Percentiles rank a stretch among this genome's conserved stretches.
Conservation (phyloP, 2,113 vertebrate genomes). For the Herpetotheres cachinnans region DNA sequence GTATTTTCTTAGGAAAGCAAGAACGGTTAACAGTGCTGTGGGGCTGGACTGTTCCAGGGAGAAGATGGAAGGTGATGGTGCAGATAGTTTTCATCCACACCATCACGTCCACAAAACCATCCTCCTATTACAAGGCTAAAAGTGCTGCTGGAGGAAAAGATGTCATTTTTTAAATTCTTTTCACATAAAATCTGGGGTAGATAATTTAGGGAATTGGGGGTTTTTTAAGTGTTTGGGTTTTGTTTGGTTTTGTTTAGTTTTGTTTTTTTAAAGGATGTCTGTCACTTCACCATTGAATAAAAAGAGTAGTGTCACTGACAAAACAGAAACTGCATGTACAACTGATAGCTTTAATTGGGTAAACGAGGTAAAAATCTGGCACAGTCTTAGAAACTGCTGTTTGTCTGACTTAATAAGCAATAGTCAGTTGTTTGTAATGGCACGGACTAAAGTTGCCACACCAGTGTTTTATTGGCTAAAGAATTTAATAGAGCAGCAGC, state of each 20-base stretch:
- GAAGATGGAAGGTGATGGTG: neutral
- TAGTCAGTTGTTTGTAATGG: neutral
- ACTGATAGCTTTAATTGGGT: conserved; percentile 16
- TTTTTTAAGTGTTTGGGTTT: neutral
- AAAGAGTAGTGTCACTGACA: neutral
- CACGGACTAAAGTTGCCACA: conserved; percentile 49
- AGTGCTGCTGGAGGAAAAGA: neutral
- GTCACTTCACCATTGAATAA: neutral
- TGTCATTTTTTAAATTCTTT: neutral
- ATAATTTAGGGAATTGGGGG: neutral
- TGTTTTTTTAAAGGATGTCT: neutral
- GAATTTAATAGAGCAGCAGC: conserved; percentile 44
- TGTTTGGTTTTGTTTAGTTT: neutral
- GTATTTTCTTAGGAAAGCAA: neutral
- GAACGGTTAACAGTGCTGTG: neutral
- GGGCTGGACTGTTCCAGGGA: neutral
- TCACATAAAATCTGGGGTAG: neutral
- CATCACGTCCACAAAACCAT: neutral
- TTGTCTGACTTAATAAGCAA: conserved; percentile 5
- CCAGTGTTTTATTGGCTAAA: neutral
- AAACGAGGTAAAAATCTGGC: conserved; percentile 34
- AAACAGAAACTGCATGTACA: neutral
- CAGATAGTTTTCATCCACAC: neutral
- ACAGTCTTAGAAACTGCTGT: conserved; percentile 42
- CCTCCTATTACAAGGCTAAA: neutral